Conservation (phyloP, 2,113 vertebrate genomes). For the Macroglossus sobrinus region DNA sequence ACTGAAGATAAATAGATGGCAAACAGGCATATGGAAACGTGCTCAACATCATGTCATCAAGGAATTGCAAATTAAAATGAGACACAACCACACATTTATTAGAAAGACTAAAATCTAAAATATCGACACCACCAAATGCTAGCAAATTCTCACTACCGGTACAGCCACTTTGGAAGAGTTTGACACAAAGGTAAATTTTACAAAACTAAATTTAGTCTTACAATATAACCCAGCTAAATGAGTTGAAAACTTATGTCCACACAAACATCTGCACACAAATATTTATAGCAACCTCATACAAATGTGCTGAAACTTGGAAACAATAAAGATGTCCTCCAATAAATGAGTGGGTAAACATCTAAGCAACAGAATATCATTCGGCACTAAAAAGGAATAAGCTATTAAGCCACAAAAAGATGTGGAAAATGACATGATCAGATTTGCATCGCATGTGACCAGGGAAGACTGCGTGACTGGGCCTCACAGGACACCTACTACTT, state of each 20-base stretch:
- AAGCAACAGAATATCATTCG: background rate
- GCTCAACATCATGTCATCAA: background rate
- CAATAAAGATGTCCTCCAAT: background rate
- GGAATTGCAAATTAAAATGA: background rate
- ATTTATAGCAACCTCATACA: background rate
- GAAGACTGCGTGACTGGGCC: too few species aligned
- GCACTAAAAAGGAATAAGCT: background rate
- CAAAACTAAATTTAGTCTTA: conserved; percentile 8
- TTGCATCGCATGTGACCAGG: too few species aligned
- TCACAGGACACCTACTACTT: too few species aligned
- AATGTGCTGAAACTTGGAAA: background rate
- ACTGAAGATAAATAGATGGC: background rate
- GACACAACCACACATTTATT: background rate
- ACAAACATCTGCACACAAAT: background rate
- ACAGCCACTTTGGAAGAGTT: background rate
- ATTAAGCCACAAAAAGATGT: background rate
- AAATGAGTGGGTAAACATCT: background rate
- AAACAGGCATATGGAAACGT: background rate
- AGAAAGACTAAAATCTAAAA: background rate
- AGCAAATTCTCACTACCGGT: background rate
- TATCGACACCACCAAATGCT: background rate
- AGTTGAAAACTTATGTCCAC: background rate
- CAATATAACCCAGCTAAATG: background rate
- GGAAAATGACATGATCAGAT: background rate
- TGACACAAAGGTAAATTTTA: background rate